Conservation (phyloP, 2,797 vertebrate genomes). For the Tamandua tetradactyla region DNA sequence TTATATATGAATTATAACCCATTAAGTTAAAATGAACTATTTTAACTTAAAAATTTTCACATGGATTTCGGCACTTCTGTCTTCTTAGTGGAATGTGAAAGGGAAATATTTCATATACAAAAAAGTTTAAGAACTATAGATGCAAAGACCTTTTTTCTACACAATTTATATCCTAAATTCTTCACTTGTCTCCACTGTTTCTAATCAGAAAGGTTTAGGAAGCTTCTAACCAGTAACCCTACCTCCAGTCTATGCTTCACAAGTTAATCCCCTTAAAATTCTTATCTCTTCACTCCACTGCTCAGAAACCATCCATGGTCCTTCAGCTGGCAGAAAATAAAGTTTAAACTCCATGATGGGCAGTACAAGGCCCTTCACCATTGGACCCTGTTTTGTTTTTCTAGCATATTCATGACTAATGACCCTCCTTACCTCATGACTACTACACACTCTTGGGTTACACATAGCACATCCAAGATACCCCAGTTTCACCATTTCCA, state of each 20-base stretch:
- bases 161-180: neutral
- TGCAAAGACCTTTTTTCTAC: neutral
- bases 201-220: neutral
- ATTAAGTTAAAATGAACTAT: neutral
- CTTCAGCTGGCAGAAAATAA: constrained; percentile 17
- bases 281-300: neutral
- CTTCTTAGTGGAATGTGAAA: neutral
- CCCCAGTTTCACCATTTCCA: neutral
- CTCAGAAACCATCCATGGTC: neutral
- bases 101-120: neutral
- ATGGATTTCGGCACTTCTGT: neutral
- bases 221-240: neutral
- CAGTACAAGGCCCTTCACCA: neutral
- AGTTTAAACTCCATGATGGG: neutral
- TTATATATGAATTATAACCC: neutral
- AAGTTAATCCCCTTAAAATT: constrained; percentile 9
- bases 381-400: constrained; percentile 21
- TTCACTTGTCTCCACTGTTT: neutral
- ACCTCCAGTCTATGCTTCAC: neutral
- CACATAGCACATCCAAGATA: neutral
- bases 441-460: neutral
- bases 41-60: neutral
- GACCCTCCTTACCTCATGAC: neutral
- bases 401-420: constrained; percentile 17
- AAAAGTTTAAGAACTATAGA: neutral